These are phyloP conservation scores for Nymphicus hollandicus DNA, from an alignment of 2,113 vertebrate genomes.

Conservation along the genomic window DNA sequence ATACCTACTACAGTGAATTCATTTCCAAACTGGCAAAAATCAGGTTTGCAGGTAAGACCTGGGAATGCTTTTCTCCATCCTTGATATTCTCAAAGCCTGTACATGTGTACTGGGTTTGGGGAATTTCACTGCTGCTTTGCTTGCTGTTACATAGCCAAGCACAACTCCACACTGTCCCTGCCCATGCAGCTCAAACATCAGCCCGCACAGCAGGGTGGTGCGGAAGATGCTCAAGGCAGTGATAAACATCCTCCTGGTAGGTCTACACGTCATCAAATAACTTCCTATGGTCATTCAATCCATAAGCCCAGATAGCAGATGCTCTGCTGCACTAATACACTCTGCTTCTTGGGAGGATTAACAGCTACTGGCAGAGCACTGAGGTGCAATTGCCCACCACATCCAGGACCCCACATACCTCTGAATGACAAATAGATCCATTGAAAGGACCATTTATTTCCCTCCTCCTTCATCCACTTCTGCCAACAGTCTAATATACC, in stretches of 20 bases:
- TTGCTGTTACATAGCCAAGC: not conserved
- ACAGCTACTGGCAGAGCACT: not conserved
- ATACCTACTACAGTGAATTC: conserved; percentile 89
- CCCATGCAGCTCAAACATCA: not conserved
- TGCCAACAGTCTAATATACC: not conserved
- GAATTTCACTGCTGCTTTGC: not conserved
- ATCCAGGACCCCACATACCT: not conserved
- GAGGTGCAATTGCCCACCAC: not conserved
- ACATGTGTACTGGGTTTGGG: rapidly evolving
- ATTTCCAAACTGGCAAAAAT: conserved; percentile 81
- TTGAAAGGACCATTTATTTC: not conserved
- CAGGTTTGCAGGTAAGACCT: conserved; percentile 80
- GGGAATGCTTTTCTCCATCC: not conserved
- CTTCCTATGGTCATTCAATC: not conserved
- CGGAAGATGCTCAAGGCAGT: not conserved
- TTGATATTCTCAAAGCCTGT: rapidly evolving
- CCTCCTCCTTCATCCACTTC: not conserved
- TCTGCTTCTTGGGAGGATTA: not conserved
- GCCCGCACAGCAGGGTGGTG: not conserved
- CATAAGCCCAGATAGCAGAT: not conserved
- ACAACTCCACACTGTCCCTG: not conserved
- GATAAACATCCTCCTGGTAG: not conserved
- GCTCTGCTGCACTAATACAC: not conserved
- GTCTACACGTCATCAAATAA: not conserved
- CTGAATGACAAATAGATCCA: not conserved